Evolutionary conservation across 2,888 invertebrate species (phyloP).

Genomic region (Cephus nigrinus): DNA sequence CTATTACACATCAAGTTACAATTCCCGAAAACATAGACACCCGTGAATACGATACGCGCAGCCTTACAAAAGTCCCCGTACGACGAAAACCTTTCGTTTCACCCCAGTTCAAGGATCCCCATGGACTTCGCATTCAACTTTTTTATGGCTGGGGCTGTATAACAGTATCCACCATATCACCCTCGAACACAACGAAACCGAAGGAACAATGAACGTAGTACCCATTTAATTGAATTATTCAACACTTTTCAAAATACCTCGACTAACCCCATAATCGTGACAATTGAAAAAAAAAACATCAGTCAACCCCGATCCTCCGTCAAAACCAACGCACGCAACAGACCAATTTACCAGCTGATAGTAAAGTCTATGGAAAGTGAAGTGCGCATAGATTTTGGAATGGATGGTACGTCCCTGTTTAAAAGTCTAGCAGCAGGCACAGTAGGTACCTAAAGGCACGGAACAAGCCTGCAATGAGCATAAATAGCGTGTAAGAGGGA

Average conservation of each 20-base stretch:
- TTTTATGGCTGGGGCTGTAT: background rate
- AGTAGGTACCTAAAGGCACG: background rate
- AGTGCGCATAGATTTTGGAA: background rate
- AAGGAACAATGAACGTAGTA: background rate
- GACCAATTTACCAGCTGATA: too few relatives aligned
- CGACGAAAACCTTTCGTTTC: conserved; percentile 31
- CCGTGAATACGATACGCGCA: conserved; percentile 57
- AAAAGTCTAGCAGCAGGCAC: background rate
- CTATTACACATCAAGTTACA: conserved; percentile 59
- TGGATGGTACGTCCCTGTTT: background rate
- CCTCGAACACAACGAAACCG: background rate
- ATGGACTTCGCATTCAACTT: background rate
- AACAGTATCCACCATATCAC: background rate
- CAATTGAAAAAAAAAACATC: background rate
- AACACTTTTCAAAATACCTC: background rate
- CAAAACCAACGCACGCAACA: background rate
- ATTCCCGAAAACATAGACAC: conserved; percentile 60
- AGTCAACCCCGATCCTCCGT: background rate
- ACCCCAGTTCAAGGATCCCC: conserved; percentile 20
- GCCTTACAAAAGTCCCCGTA: conserved; percentile 52
- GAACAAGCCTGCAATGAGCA: background rate
- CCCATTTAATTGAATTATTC: background rate
- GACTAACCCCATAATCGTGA: background rate
- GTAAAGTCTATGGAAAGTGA: background rate
- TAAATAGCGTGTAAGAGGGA: background rate